Evolutionary conservation across 2,113 vertebrate species (phyloP).

Genomic region (Pogonocichla stellata): DNA sequence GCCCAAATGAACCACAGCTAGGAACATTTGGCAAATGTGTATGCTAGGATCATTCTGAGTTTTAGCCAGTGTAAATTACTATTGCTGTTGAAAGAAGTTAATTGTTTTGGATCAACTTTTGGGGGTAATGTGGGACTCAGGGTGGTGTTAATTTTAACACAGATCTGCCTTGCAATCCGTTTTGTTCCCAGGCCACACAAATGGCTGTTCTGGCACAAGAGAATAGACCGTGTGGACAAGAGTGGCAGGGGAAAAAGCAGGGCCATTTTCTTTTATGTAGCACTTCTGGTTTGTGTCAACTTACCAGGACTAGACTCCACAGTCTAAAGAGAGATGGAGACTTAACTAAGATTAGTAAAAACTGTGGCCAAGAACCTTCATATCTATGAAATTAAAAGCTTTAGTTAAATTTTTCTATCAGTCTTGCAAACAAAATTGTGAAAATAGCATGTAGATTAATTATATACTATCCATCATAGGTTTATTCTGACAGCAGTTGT

Average conservation of each 20-base stretch:
- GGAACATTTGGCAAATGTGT: neutral
- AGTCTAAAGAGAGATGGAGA: neutral
- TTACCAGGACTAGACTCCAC: neutral
- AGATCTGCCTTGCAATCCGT: neutral
- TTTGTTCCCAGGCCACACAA: neutral
- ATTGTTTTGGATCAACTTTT: neutral
- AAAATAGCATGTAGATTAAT: neutral
- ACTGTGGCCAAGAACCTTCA: neutral
- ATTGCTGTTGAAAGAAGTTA: neutral
- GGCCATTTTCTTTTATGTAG: neutral
- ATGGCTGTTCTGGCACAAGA: neutral
- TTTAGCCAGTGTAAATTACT: neutral
- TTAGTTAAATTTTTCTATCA: neutral
- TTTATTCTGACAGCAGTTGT: neutral
- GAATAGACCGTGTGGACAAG: neutral
- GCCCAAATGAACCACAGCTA: neutral
- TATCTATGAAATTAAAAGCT: neutral
- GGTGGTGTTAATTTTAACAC: neutral
- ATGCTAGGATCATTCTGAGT: neutral
- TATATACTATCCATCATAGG: neutral
- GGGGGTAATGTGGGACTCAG: neutral
- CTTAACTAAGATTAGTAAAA: neutral
- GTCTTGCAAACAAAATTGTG: neutral
- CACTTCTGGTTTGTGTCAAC: neutral
- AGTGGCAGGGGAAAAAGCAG: neutral